phyloP scores from a whole-genome alignment of 2,113 vertebrate genomes.

The Archilochus colubris region DNA sequence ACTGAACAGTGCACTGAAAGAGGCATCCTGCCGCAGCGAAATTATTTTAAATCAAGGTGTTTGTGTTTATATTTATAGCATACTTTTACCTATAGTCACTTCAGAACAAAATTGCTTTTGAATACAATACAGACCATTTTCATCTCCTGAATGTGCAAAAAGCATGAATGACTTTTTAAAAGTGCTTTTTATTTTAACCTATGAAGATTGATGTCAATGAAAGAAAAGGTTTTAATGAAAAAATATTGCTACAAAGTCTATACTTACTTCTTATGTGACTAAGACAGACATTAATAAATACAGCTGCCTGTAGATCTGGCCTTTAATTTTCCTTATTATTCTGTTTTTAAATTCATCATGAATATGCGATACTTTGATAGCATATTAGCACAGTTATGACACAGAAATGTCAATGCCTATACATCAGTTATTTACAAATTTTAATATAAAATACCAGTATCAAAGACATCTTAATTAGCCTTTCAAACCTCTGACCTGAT shows the following conservation, averaged over 20 bases:
- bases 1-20: neutral
- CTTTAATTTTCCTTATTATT: neutral
- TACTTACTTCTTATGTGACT: neutral
- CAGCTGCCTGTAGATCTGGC: neutral
- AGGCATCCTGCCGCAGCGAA: neutral
- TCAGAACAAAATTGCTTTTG: neutral
- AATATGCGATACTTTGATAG: neutral
- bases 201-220: neutral
- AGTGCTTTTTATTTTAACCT: neutral
- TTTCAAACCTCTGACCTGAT: neutral
- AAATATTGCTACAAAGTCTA: neutral
- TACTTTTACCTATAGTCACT: neutral
- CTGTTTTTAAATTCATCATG: neutral
- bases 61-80: neutral
- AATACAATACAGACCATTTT: neutral
- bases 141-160: constrained; percentile 20
- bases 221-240: neutral
- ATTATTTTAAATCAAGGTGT: neutral
- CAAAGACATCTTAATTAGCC: neutral
- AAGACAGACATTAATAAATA: neutral
- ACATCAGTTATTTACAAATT: neutral
- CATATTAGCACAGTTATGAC: neutral
- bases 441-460: neutral
- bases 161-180: neutral
- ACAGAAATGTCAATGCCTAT: neutral